Evolutionary conservation across 2,888 invertebrate genomes (phyloP), one percentile per base, ranked within the genome.

Genomic region (Arrhopalites spinosus): DNA sequence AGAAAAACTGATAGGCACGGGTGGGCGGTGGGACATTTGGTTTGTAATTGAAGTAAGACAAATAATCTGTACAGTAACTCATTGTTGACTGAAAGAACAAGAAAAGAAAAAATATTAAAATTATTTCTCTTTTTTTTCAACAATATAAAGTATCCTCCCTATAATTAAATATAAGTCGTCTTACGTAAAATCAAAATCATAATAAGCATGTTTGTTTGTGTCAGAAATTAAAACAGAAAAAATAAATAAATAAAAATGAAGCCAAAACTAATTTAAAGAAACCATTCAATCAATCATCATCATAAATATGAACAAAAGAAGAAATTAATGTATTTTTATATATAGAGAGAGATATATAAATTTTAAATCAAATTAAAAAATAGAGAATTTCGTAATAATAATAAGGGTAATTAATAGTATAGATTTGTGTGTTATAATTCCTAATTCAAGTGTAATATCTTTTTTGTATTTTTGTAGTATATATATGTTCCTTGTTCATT

Each of bases 11-110:
- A 50, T 69, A 29, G 69, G 69, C 53, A 50, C 61, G 71, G 71
- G 71, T 71, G 71, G 69, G 71, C 71, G 71, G 71, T 71, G 71
- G 61, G n/a, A n/a, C n/a, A n/a, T n/a, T n/a, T n/a, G n/a, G 36
- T 71, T 71, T 71, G 71, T 36, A 7, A 36, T 71, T n/a, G n/a
- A 70, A 70, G 70, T 70, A 71, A 71, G 71, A 71, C 71, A 59
- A 71, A 71, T 71, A 71, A 71, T 59, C 64, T 30, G 36, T 29
- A 64, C 30, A 56, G 30, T 59, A 45, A 71, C 20, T 2, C 23
- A 13, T 27, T 61, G 61, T 25, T 27, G 61, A 61, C 61, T 61
- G 68, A 47, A 68, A 43, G 23, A 68, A 47, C 66, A 23, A 66
- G 36, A 15, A 20, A 66, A 17, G 36, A 47, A 45, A 66, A 43